Base-by-base conservation (phyloP, 2,113 vertebrate species). In the Pantherophis guttatus region DNA sequence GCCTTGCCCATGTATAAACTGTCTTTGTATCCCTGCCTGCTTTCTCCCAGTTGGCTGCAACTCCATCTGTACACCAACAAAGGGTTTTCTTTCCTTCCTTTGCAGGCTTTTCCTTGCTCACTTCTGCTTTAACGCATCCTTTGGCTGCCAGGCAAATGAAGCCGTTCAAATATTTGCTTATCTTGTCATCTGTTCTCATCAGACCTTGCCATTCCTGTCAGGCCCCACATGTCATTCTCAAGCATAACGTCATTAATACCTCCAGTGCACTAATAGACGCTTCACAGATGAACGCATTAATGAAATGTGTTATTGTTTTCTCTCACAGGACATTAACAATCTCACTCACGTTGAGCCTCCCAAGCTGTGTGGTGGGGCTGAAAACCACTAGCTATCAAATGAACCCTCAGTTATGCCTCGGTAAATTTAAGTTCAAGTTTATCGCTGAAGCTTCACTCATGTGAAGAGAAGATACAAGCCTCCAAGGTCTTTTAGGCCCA, bases 251-350 rank as follows among this genome's bases (percentile, higher is more conserved):
- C 97, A 98, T 98, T 98, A 98, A 98, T 98, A 98, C 97, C 97
- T 97, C 96, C 97, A 97, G 96, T 95, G 95, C 97, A 96, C 97
- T 98, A 98, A 98, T 98, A 97, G 97, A 98, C 97, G 98, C 97
- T 98, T 98, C 98, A 98, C 97, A 97, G 97, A 97, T 97, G 97
- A 98, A 96, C 2, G 96, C 97, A 97, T 98, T 98, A 97, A 98
- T 98, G 98, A 98, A 98, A 98, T 98, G 97, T 97, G 97, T 98
- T 98, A 98, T 97, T 98, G 97, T 98, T 98, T 98, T 98, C 95
- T 97, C 97, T 98, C 98, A 97, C 97, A 98, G 97, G 97, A 98
- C 97, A 98, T 98, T 98, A 98, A 98, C 97, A 98, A 97, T 97
- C 97, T 98, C 95, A 0, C 96, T 97, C 97, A 97, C 0, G 94